phyloP scores from a whole-genome alignment of 2,797 vertebrate genomes.

The Florisuga fusca region DNA sequence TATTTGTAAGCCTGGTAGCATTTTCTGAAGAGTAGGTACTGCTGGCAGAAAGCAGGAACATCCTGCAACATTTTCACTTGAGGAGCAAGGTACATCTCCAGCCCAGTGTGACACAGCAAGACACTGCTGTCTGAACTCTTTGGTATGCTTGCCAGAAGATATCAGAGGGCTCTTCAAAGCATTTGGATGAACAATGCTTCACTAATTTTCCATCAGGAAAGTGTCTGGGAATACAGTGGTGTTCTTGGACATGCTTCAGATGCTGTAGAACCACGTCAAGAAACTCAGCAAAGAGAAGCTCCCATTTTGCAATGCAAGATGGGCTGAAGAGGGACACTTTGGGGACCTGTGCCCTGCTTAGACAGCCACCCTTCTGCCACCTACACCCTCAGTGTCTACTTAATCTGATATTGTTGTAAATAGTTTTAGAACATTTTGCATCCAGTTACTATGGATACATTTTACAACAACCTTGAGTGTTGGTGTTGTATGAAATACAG shows the following conservation, averaged over 20 bases:
- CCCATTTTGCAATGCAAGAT: not conserved
- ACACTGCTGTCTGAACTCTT: no score
- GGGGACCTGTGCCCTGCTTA: not conserved
- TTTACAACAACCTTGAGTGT: not conserved
- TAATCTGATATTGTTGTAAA: not conserved
- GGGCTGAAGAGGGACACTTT: not conserved
- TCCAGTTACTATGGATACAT: not conserved
- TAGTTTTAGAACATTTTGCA: not conserved
- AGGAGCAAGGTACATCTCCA: not conserved
- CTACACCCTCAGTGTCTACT: not conserved
- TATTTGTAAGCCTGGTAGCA: not conserved
- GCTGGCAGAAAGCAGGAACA: not conserved
- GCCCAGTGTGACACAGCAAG: not conserved
- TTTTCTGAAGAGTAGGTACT: not conserved
- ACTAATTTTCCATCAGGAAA: not conserved
- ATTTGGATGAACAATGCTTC: not conserved
- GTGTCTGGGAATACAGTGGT: not conserved
- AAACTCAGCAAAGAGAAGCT: not conserved
- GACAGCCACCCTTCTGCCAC: not conserved
- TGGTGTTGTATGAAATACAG: not conserved
- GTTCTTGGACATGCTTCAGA: not conserved
- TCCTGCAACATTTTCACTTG: not conserved
- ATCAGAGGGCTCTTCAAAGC: not conserved
- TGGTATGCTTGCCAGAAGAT: not conserved
- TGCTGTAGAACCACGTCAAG: not conserved